These are phyloP conservation scores for Rhinopomastus cyanomelas DNA, from an alignment of 2,113 vertebrate species.

Conservation along the genomic window DNA sequence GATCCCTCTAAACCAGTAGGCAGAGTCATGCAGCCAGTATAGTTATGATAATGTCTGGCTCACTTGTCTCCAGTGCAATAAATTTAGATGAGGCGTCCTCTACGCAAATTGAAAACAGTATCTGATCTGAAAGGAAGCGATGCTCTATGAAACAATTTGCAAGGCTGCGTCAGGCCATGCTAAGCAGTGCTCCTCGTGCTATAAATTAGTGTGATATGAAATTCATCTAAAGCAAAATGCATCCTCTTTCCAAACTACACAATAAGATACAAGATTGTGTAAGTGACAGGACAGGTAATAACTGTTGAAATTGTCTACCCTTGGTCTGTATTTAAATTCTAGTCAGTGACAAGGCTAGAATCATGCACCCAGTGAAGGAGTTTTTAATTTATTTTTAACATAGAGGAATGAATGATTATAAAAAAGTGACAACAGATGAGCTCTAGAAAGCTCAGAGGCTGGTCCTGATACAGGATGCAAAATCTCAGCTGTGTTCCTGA, in stretches of 20 bases:
- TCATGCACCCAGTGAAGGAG: background rate
- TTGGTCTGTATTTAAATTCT: background rate
- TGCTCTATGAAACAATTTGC: background rate
- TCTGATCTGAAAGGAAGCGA: background rate
- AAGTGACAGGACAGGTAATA: background rate
- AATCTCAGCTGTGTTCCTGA: background rate
- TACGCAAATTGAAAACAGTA: conserved; percentile 7
- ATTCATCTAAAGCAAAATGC: background rate
- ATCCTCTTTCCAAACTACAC: background rate
- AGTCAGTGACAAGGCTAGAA: background rate
- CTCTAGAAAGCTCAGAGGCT: background rate
- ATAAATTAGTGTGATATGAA: background rate
- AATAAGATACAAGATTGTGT: background rate
- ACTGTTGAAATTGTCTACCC: background rate
- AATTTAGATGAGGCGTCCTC: conserved; percentile 6
- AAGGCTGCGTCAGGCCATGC: background rate
- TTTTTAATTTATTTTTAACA: background rate
- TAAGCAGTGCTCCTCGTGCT: background rate
- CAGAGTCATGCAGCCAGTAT: background rate
- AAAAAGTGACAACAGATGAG: background rate
- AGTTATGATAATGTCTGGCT: background rate
- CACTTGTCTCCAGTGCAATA: background rate
- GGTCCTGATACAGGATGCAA: background rate
- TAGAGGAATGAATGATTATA: background rate
- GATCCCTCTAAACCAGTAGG: background rate